These are phyloP conservation scores for Tricholaema leucomelas DNA, from an alignment of 2,113 vertebrate species.

Conservation along the genomic window DNA sequence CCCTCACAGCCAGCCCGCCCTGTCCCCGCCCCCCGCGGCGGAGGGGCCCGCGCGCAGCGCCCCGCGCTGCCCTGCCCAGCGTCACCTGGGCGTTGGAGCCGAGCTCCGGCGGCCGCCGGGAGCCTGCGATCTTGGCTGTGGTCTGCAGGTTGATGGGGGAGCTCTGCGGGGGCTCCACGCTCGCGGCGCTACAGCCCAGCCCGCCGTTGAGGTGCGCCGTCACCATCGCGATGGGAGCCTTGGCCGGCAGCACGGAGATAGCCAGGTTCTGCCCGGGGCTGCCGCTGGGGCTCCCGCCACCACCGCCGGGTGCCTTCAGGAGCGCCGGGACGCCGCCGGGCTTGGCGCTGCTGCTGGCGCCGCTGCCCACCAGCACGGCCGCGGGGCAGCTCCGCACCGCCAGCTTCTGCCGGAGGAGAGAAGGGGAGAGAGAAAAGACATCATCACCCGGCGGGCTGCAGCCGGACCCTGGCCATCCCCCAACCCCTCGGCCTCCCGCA, in stretches of 20 bases:
- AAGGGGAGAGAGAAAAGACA: slow-evolving; percentile 3
- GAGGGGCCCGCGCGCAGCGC: neutral
- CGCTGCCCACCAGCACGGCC: slow-evolving; percentile 54
- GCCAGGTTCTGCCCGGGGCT: slow-evolving; percentile 73
- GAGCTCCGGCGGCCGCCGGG: slow-evolving; percentile 72
- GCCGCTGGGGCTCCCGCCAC: neutral
- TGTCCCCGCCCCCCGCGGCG: neutral
- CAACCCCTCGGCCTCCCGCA: too few species aligned
- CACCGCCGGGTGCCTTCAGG: slow-evolving; percentile 73
- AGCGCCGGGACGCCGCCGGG: slow-evolving; percentile 73
- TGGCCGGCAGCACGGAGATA: slow-evolving; percentile 81
- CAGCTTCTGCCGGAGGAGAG: slow-evolving; percentile 77
- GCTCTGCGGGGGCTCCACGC: slow-evolving; percentile 75
- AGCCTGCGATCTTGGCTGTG: slow-evolving; percentile 47
- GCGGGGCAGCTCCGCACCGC: slow-evolving; percentile 80
- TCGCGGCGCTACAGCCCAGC: slow-evolving; percentile 70
- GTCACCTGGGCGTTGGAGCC: slow-evolving; percentile 72
- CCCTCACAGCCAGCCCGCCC: neutral
- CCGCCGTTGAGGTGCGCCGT: slow-evolving; percentile 84
- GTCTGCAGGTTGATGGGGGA: slow-evolving; percentile 83
- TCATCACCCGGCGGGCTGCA: neutral
- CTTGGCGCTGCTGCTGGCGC: slow-evolving; percentile 53
- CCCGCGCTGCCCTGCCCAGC: too few species aligned
- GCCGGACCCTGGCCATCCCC: neutral
- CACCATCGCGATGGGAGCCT: slow-evolving; percentile 85